Evolutionary conservation across 2,113 vertebrate genomes (phyloP), one percentile per base, ranked within the genome.

Genomic region (Rhynchomys soricoides): DNA sequence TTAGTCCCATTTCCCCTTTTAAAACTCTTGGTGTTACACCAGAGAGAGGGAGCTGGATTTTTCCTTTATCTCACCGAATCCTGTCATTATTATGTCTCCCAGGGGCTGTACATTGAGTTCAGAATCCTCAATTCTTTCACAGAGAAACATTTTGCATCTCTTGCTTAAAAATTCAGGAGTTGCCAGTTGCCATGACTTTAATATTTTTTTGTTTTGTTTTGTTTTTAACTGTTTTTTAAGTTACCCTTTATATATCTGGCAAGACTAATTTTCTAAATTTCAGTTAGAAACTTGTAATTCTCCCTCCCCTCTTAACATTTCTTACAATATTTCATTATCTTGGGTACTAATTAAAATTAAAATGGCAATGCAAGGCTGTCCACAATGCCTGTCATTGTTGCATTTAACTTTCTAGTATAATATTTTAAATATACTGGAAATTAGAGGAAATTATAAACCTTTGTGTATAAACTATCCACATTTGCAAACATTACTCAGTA

Each of bases 261-360:
- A 88, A 92, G 70, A 88, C 57, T 59, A 64, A 74, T 96, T 91
- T 96, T 79, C 43, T 88, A 4, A 89, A 90, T 97, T 96, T 93
- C 57, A 59, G 11, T 52, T 74, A 75, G 86, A 95, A 97, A 77
- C 57, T 48, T 95, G 2, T 91, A 96, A 93, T 97, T 71, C 62
- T 37, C 62, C 12, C n/a, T 94, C 55, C 83, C 9, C 57, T 95
- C 55, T 88, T 88, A 81, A 77, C 86, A 55, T 89, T 92, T 95
- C 59, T 85, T 64, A 64, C 24, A 81, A 45, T 75, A 93, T 92
- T 64, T 85, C 37, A 68, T 90, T 95, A 90, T 50, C 75, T 90
- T 59, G n/a, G 88, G 85, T 59, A 86, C 40, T 96, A 97, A 95
- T 96, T 95, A 95, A 93, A 89, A 40, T 79, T 90, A 86, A 93